Conservation (phyloP, 2,888 invertebrate genomes). For the Clivina fossor region DNA sequence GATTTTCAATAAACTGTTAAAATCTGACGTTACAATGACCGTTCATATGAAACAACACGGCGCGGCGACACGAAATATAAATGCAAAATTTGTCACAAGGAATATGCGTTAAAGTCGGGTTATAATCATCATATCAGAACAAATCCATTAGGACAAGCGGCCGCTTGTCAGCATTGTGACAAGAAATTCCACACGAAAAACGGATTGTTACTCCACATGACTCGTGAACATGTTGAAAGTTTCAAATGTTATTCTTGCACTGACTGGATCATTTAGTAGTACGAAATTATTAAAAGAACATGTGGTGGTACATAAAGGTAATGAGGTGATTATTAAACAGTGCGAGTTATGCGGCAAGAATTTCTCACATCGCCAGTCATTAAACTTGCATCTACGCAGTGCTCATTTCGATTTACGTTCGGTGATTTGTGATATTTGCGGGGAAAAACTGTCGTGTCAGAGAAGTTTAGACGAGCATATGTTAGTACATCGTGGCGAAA, state of each 20-base stretch:
- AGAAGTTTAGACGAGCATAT: conserved; percentile 16
- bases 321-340: not conserved
- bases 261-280: not conserved
- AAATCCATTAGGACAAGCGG: conserved; percentile 4
- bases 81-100: conserved; percentile 12
- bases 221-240: conserved; percentile 41
- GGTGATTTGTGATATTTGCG: conserved; percentile 44
- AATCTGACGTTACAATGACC: conserved; percentile 46
- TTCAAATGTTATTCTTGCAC: conserved; percentile 12
- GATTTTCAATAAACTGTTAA: conserved; percentile 46
- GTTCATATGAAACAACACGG: conserved; percentile 53
- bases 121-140: conserved; percentile 42
- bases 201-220: conserved; percentile 57
- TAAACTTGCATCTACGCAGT: not conserved
- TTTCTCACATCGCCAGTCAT: not conserved
- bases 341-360: conserved; percentile 28
- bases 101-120: conserved; percentile 37
- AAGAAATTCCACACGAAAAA: conserved; percentile 57
- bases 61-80: conserved; percentile 48
- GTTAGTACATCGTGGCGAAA: conserved; percentile 10
- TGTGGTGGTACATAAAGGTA: conserved; percentile 8
- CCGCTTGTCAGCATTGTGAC: conserved; percentile 54
- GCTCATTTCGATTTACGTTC: not conserved
- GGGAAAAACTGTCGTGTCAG: conserved; percentile 38
- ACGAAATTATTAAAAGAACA: conserved; percentile 5